Conservation (phyloP, 2,113 vertebrate genomes). For the Tachuris rubrigastra region DNA sequence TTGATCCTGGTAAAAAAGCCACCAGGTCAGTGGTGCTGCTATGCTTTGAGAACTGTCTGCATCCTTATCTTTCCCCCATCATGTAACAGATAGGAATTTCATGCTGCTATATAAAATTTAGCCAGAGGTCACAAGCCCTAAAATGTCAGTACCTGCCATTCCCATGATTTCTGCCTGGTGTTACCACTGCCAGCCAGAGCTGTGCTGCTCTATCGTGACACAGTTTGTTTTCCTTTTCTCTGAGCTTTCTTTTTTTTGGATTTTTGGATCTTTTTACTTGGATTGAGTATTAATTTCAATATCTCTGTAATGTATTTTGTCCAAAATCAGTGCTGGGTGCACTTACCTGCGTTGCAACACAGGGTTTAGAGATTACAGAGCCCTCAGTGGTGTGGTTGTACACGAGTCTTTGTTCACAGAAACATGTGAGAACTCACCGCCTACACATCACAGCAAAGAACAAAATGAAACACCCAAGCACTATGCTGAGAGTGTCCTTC, state of each 20-base stretch:
- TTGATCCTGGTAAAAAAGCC: not conserved
- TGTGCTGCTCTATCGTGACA: not conserved
- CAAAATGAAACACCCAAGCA: not conserved
- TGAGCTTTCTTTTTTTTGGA: not conserved
- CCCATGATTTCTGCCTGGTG: not conserved
- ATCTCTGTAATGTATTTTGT: not conserved
- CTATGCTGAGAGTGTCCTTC: not conserved
- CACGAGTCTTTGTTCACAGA: not conserved
- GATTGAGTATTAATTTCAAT: not conserved
- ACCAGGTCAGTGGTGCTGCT: not conserved
- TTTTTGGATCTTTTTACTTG: too few species aligned
- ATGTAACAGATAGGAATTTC: not conserved
- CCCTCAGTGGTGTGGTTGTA: not conserved
- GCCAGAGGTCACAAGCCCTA: not conserved
- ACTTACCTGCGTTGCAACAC: not conserved
- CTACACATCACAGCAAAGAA: not conserved
- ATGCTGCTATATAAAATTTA: not conserved
- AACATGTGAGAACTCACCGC: not conserved
- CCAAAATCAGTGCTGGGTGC: not conserved
- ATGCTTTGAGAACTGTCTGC: not conserved
- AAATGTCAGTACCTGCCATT: not conserved
- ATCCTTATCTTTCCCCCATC: not conserved
- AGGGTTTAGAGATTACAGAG: not conserved
- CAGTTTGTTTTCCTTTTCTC: not conserved
- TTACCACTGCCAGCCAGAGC: not conserved